Evolutionary conservation across 2,113 vertebrate genomes (phyloP), one percentile per base, ranked within the genome.

Genomic region (Ploceus nigricollis): DNA sequence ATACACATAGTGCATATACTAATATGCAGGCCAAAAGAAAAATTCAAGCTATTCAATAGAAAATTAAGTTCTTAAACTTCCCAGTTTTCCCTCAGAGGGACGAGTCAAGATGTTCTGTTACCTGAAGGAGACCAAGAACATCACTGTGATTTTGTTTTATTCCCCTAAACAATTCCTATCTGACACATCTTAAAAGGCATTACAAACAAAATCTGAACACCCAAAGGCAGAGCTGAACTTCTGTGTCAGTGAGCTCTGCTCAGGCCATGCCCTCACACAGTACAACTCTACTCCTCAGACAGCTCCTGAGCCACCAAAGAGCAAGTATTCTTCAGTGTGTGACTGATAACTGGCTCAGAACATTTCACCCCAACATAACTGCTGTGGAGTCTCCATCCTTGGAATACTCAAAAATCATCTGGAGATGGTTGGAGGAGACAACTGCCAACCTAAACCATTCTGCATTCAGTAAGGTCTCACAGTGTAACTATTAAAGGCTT

Each of bases 21-120:
- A 61, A 30, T 28, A 47, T 18, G 23, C 14, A 40, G 18, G n/a
- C 31, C 69, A 90, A 82, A 78, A 78, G 47, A 61, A 79, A 70
- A 86, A 79, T 7, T 54, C 45, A 54, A 87, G 87, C 56, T 63
- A 42, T n/a, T 65, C 4, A 57, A 48, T 48, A 89, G 63, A 72
- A 94, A 93, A 91, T n/a, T 23, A 78, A 84, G 69, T 75, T 78
- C 27, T 63, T 72, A 77, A 95, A 48, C n/a, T 91, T 91, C 18
- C 40, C 37, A 61, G 4, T 77, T 87, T 86, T 72, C 45, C 47
- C 53, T 48, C 69, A 72, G 25, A 64, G 45, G 22, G 42, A 11
- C 24, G 76, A 77, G 58, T 57, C 77, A 89, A 89, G 65, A 65
- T 23, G 27, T 61, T 81, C 21, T 53, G 11, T 61, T 89, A 72